Evolutionary conservation across 2,888 invertebrate species (phyloP), one percentile per base, ranked within the genome.

Genomic region (Andrena dorsata): DNA sequence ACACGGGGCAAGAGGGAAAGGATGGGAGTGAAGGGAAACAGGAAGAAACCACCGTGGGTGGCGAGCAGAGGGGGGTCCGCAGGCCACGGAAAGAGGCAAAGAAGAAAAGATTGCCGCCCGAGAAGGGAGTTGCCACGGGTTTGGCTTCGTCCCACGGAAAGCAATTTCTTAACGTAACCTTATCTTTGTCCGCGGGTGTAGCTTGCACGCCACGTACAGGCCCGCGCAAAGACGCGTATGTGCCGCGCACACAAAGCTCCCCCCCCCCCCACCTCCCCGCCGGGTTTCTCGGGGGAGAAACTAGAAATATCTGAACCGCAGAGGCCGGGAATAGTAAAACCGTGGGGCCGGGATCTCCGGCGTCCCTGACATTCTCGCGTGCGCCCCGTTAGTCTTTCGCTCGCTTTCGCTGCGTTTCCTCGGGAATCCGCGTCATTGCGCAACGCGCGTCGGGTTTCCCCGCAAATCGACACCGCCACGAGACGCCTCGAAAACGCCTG

Each of bases 91-190:
- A 26, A 26, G 41, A 30, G 20, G 75, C 63, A 64, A 76, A 80
- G 82, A 81, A 74, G 82, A 83, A 76, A 74, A 76, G 79, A 82
- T 85, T 79, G 73, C 58, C 64, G 75, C 56, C 23, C 53, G 61
- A 58, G 60, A 66, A 80, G 23, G 23, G 84, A 82, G 84, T 79
- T 83, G 64, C 66, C 65, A 66, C 70, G 65, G 64, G 84, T 84
- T 87, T 86, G 84, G 84, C 83, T 87, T 82, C 83, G 85, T 81
- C 85, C 78, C 77, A 83, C 77, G 86, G 82, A 81, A 90, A 87
- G 90, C 90, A 91, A 91, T 91, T 91, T 91, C 90, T 91, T 91
- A 90, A 86, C 85, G 85, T 80, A 88, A 89, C 88, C 87, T 90
- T 86, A 89, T 88, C 88, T 85, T 85, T 77, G 76, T 66, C 63